These are phyloP conservation scores for Peromyscus eremicus DNA, from an alignment of 2,797 vertebrate genomes.

Conservation along the genomic window DNA sequence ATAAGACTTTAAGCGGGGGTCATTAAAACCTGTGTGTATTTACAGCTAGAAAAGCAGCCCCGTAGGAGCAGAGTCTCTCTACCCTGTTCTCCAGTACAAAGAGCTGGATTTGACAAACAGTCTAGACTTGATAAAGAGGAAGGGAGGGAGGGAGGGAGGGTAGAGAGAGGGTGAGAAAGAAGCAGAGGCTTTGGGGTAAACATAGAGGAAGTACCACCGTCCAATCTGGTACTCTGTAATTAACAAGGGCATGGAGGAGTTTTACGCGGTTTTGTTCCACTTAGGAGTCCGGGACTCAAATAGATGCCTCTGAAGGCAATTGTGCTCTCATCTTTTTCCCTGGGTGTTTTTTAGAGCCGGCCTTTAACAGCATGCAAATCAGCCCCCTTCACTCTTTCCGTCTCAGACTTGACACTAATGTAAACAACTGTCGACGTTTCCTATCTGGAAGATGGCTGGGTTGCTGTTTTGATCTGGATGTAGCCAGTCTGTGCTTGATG, in stretches of 20 bases:
- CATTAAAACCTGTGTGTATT: constrained; percentile 30
- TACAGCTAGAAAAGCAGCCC: neutral
- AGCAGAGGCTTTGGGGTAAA: neutral
- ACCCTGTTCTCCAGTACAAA: neutral
- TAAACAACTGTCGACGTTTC: constrained; percentile 40
- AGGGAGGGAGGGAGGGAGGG: rapidly evolving
- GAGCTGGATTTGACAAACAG: neutral
- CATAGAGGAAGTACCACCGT: neutral
- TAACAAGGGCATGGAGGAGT: constrained; percentile 23
- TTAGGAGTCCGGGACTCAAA: constrained; percentile 40
- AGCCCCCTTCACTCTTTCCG: constrained; percentile 6
- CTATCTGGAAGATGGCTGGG: constrained; percentile 49
- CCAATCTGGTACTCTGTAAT: constrained; percentile 23
- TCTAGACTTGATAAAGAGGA: neutral
- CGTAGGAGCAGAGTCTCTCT: neutral
- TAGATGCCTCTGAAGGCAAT: constrained; percentile 16
- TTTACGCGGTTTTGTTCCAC: constrained; percentile 31
- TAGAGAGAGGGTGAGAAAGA: neutral
- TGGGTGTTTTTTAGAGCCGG: constrained; percentile 57
- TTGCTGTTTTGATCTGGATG: constrained; percentile 74
- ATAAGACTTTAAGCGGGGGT: neutral
- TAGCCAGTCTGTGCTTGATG: constrained; percentile 67
- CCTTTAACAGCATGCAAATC: constrained; percentile 69
- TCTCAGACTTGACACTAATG: constrained; percentile 51
- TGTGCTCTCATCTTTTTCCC: constrained; percentile 50